Conservation (phyloP, 2,113 vertebrate species). For the Neomonachus schauinslandi region DNA sequence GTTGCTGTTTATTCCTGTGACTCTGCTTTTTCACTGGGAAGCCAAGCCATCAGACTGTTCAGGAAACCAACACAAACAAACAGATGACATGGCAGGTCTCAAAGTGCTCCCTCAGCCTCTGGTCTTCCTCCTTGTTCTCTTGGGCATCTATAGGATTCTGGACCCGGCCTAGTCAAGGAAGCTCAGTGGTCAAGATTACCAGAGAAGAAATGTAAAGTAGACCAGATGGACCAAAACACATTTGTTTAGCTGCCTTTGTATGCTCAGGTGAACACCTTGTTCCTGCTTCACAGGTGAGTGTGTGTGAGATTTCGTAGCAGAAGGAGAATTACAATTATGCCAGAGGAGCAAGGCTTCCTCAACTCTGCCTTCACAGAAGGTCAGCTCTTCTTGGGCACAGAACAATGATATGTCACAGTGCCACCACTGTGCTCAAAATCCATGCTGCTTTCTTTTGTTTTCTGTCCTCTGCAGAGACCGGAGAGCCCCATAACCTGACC, state of each 20-base stretch:
- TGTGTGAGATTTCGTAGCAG: not conserved
- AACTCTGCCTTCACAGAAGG: not conserved
- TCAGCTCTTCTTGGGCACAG: not conserved
- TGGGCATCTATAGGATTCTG: not conserved
- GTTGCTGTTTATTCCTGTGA: not conserved
- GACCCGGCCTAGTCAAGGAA: not conserved
- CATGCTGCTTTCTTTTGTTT: not conserved
- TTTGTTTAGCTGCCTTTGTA: not conserved
- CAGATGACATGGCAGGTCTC: not conserved
- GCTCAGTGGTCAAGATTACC: not conserved
- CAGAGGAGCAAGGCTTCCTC: not conserved
- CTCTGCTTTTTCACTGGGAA: not conserved
- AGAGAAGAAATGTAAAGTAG: not conserved
- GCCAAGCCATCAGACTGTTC: not conserved
- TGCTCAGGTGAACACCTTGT: rapidly evolving
- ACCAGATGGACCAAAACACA: not conserved
- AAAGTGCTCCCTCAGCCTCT: not conserved
- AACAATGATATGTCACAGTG: not conserved
- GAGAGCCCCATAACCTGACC: not conserved
- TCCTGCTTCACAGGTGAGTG: not conserved
- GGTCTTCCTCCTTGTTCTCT: not conserved
- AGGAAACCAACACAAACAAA: not conserved
- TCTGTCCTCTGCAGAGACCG: not conserved
- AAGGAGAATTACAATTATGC: not conserved
- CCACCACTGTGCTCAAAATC: not conserved